Evolutionary conservation across 2,797 vertebrate genomes (phyloP).

Genomic region (Peromyscus melanophrys): DNA sequence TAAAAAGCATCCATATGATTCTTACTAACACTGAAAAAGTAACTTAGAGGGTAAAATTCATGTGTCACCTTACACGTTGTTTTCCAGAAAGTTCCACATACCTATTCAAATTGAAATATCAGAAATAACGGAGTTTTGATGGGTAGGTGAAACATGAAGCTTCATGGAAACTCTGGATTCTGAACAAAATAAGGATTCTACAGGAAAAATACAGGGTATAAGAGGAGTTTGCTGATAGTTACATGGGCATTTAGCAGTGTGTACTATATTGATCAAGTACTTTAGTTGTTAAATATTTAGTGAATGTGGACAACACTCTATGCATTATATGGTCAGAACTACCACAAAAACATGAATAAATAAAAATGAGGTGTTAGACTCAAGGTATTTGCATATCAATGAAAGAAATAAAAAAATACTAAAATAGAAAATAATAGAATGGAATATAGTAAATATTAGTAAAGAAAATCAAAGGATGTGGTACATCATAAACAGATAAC

Average conservation of each 20-base stretch:
- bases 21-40: neutral
- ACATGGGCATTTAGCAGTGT: neutral
- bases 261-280: neutral
- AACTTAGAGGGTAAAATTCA: neutral
- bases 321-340: neutral
- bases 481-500: neutral
- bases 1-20: neutral
- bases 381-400: neutral
- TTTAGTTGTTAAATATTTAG: constrained; percentile 17
- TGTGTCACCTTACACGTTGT: neutral
- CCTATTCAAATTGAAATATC: neutral
- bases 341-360: neutral
- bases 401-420: neutral
- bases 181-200: neutral
- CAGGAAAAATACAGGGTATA: neutral
- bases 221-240: neutral
- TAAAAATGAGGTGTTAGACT: neutral
- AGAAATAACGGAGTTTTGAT: neutral
- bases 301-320: neutral
- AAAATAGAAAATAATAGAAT: neutral
- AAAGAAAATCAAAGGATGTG: neutral
- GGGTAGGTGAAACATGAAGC: neutral
- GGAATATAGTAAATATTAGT: neutral
- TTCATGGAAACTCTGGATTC: neutral
- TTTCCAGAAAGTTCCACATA: neutral